These are phyloP conservation scores for Camponotus floridanus DNA, from an alignment of 1,140 invertebrate genomes.

Conservation along the genomic window DNA sequence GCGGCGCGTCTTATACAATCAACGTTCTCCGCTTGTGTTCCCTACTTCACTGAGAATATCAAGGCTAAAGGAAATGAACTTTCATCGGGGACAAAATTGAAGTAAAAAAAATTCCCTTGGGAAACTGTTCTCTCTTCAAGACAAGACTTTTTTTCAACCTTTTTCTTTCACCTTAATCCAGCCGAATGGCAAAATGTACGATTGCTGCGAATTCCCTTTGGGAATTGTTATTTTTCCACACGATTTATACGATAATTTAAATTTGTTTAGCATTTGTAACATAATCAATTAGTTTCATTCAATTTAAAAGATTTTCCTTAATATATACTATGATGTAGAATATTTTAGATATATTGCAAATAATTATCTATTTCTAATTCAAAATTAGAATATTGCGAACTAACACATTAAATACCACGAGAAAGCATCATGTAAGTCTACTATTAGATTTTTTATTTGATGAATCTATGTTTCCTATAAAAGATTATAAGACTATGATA, in stretches of 20 bases:
- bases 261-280: background rate
- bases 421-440: background rate
- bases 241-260: background rate
- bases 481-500: background rate
- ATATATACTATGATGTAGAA: background rate
- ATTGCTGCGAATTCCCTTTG: background rate
- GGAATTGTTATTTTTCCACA: background rate
- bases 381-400: background rate
- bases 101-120: conserved; percentile 57
- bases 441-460: background rate
- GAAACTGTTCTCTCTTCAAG: conserved; percentile 36
- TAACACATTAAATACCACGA: too few relatives aligned
- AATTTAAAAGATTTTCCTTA: background rate
- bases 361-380: background rate
- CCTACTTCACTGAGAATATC: conserved; percentile 30
- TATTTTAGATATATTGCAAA: background rate
- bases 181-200: conserved; percentile 12
- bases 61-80: conserved; percentile 74
- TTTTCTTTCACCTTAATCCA: conserved; percentile 18
- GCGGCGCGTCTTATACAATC: conserved; percentile 47
- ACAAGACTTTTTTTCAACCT: conserved; percentile 47
- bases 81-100: conserved; percentile 57
- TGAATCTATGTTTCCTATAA: background rate
- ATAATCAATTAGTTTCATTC: background rate
- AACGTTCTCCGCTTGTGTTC: conserved; percentile 43